Base-by-base conservation (phyloP, 2,888 invertebrate species). In the Heteromurus nitidus region DNA sequence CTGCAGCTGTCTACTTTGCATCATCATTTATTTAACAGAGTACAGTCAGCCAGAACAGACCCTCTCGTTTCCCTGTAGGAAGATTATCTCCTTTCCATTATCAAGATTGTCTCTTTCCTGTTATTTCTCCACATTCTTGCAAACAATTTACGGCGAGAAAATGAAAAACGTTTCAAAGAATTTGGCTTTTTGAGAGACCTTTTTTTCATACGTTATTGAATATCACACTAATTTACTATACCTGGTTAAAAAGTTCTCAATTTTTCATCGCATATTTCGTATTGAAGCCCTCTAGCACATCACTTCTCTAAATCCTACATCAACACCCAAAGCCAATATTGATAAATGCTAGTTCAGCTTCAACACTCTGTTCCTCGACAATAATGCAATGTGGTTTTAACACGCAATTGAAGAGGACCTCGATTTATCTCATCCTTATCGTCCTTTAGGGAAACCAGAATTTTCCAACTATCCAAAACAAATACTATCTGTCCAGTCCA, bases 91-190 rank as follows among this genome's bases (percentile, higher is more conserved):
- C 36, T 36, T 36, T 36, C 36, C 36, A 36, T 13, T 36, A 9
- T 36, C 36, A 36, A 36, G 50, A 50, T 50, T 50, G 20, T 20
- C 20, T 20, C 50, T 50, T 50, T 50, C 50, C 50, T 50, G 50
- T 50, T 50, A 20, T 20, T 3, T 9, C 50, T 20, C 20, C 20
- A 20, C 50, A 50, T 50, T 50, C 50, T 50, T 50, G 36, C 36
- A 36, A 36, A 36, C 50, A 50, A 50, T 50, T 50, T 50, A 20
- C 20, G 50, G 20, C n/a, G n/a, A n/a, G n/a, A n/a, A n/a, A n/a
- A n/a, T n/a, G n/a, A 20, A 20, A 50, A 50, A 20, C 18, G 9
- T 36, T 50, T 50, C 50, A 20, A 50, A 2, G 50, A 50, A 50
- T 50, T 50, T 9, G 50, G 50, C n/a, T 18, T 20, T 20, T 9